phyloP scores from a whole-genome alignment of 2,888 invertebrate genomes.

The Tetheella fluctuosa region DNA sequence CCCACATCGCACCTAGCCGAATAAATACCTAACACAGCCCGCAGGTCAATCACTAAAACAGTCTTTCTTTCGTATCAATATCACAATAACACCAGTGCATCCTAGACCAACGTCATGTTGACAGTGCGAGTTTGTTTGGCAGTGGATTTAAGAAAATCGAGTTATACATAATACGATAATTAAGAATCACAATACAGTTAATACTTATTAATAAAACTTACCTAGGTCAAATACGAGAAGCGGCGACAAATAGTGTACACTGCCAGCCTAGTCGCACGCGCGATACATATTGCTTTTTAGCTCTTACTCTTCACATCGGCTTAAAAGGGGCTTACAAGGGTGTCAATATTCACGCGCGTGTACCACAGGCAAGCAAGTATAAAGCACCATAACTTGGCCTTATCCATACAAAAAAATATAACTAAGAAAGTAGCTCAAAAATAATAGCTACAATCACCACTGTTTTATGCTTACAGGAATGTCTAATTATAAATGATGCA shows the following conservation, averaged over 20 bases:
- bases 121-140: constrained; percentile 63
- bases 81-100: constrained; percentile 59
- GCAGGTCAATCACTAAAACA: constrained; percentile 37
- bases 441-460: constrained; percentile 32
- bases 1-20: constrained; percentile 35
- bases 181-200: constrained; percentile 81
- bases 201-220: constrained; percentile 78
- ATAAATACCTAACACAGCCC: constrained; percentile 61
- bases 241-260: constrained; percentile 60
- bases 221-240: constrained; percentile 67
- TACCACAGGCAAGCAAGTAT: constrained; percentile 25
- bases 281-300: constrained; percentile 7
- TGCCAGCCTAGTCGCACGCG: constrained; percentile 33
- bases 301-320: not conserved
- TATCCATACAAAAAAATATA: constrained; percentile 22
- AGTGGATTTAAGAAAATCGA: constrained; percentile 65
- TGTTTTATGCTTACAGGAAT: constrained; percentile 54
- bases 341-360: constrained; percentile 27
- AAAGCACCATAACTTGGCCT: constrained; percentile 43
- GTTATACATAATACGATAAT: constrained; percentile 68
- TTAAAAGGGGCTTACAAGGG: constrained; percentile 20
- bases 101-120: constrained; percentile 54
- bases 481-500: constrained; percentile 45
- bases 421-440: constrained; percentile 22
- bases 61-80: constrained; percentile 64